Conservation (phyloP, 2,888 invertebrate species). For the Drosophila vallismaia region DNA sequence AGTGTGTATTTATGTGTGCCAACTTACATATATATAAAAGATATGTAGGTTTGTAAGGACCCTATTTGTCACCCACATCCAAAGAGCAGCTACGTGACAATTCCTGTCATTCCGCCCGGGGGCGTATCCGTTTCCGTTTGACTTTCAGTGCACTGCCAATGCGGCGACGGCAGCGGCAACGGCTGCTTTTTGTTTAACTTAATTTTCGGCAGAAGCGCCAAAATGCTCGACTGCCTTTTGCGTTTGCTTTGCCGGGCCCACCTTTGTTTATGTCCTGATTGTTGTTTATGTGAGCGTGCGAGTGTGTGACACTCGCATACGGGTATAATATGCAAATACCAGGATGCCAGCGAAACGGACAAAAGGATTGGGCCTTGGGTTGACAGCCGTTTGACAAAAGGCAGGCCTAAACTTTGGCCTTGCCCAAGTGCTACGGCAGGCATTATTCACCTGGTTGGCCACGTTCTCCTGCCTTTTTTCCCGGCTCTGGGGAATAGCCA, state of each 20-base stretch:
- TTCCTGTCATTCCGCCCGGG: slow-evolving; percentile 52
- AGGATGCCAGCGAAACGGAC: slow-evolving; percentile 43
- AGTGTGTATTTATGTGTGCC: slow-evolving; percentile 10
- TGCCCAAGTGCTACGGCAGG: slow-evolving; percentile 48
- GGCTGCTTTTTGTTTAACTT: slow-evolving; percentile 52
- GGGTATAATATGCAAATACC: slow-evolving; percentile 25
- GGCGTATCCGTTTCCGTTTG: slow-evolving; percentile 58
- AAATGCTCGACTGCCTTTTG: slow-evolving; percentile 38
- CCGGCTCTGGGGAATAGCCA: slow-evolving; percentile 36
- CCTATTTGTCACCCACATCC: slow-evolving; percentile 35
- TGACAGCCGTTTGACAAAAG: slow-evolving; percentile 54
- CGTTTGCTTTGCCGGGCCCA: slow-evolving; percentile 16
- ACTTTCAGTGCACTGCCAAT: slow-evolving; percentile 43
- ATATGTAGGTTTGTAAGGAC: slow-evolving; percentile 16
- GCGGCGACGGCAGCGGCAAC: slow-evolving; percentile 13
- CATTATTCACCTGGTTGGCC: slow-evolving; percentile 45
- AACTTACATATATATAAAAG: neutral
- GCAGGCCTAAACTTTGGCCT: slow-evolving; percentile 46
- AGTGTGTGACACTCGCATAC: slow-evolving; percentile 33
- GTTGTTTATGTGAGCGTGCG: slow-evolving; percentile 49
- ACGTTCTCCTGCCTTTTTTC: slow-evolving; percentile 8
- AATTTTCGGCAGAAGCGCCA: slow-evolving; percentile 45
- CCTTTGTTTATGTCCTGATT: slow-evolving; percentile 52
- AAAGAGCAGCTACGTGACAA: slow-evolving; percentile 52
- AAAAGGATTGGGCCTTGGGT: slow-evolving; percentile 51